Evolutionary conservation across 1,140 invertebrate genomes (phyloP), one percentile per base, ranked within the genome.

Genomic region (Pachyrhynchus sulphureomaculatus): DNA sequence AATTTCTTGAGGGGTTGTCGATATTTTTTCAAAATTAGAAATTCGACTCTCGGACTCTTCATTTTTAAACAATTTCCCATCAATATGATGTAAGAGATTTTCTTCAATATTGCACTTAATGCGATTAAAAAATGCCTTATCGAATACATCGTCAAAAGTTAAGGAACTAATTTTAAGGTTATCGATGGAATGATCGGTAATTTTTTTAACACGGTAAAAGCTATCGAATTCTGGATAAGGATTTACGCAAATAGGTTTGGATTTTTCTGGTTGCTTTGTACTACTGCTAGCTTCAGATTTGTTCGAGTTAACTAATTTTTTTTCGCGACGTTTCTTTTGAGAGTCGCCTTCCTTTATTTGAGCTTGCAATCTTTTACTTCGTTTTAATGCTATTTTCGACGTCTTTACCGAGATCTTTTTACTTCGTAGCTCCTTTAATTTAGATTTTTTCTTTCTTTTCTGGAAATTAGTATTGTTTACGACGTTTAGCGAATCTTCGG

Each of bases 51-150:
- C 57, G 20, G 71, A 72, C 64, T 75, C 66, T 66, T 70, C 62
- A 52, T 70, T 68, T 47, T 69, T 66, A 52, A 80, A 78, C 6
- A 83, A 60, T 61, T 84, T 86, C 1, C 86, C 86, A 68, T 87
- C 86, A 6, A 88, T 73, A 71, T 84, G 81, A 68, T 85, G 77
- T 2, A 82, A 64, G 2, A 88, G 71, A 67, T 88, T 88, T 44
- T 87, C 84, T 3, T 82, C 77, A 36, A 88, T 85, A 69, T 86
- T 87, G 55, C 79, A 78, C 48, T 82, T 80, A 20, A 87, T 77
- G 57, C 78, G 79, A 54, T 77, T 80, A 68, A 84, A 87, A 62
- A 86, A 86, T 0, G 78, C 73, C 54, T 76, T 81, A 63, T 85
- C 82, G 58, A 82, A 82, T 0, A 76, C 75, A 45, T 75, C 75